These are phyloP conservation scores for Lepidonotus clava DNA, from an alignment of 2,888 invertebrate genomes.

Conservation along the genomic window DNA sequence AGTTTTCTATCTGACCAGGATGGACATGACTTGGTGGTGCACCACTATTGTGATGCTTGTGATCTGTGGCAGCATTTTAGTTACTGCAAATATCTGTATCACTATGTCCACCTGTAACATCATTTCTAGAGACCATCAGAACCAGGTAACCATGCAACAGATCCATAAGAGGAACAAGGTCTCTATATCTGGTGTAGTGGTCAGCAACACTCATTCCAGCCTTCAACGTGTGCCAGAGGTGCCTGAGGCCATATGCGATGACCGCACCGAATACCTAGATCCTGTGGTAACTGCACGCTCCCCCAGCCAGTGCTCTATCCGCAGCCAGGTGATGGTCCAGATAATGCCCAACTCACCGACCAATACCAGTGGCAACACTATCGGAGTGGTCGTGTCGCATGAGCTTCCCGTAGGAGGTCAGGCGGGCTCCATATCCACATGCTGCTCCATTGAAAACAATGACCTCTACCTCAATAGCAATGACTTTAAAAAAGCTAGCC, in stretches of 20 bases:
- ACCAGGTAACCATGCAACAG: background rate
- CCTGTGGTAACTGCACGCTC: too few relatives aligned
- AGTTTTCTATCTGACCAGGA: background rate
- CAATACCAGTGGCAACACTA: background rate
- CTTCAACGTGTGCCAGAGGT: background rate
- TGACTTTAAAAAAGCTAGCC: too few relatives aligned
- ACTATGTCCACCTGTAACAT: background rate
- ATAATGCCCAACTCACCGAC: background rate
- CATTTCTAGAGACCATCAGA: background rate
- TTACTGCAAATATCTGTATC: background rate
- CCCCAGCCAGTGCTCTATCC: background rate
- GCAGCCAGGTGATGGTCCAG: background rate
- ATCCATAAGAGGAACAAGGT: background rate
- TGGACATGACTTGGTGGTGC: background rate
- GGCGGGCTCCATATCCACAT: background rate
- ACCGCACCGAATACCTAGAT: too few relatives aligned
- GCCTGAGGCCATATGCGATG: background rate
- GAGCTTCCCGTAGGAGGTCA: background rate
- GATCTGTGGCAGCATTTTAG: background rate
- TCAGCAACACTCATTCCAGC: too few relatives aligned
- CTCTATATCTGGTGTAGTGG: background rate
- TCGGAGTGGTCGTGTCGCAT: constrained; percentile 1
- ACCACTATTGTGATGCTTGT: background rate
- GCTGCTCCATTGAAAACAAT: background rate
- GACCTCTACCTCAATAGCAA: background rate